phyloP scores from a whole-genome alignment of 2,113 vertebrate species.

The Microcebus murinus region DNA sequence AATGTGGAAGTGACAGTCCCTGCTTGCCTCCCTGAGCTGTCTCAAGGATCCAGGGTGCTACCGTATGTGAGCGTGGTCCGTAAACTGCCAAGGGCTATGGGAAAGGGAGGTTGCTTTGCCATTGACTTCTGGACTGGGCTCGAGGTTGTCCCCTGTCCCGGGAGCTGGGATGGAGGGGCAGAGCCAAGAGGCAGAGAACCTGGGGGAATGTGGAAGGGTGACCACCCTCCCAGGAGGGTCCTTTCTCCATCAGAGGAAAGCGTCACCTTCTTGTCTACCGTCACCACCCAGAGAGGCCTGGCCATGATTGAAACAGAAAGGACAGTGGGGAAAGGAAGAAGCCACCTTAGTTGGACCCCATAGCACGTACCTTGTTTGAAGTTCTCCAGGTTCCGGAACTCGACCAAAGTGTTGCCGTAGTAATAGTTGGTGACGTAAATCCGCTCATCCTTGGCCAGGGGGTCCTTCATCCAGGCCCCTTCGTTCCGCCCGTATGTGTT shows the following conservation, averaged over 20 bases:
- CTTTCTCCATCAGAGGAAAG: background rate
- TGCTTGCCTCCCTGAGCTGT: background rate
- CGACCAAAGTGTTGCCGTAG: constrained; percentile 95
- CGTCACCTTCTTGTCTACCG: background rate
- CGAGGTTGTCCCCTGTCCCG: background rate
- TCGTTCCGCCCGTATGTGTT: constrained; percentile 95
- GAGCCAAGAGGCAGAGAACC: background rate
- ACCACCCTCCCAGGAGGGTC: background rate
- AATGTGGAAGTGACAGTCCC: background rate
- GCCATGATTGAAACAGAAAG: background rate
- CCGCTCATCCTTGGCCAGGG: constrained; percentile 90
- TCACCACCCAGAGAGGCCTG: background rate
- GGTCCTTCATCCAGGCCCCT: constrained; percentile 99
- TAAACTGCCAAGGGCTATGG: background rate
- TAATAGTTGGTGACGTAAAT: constrained; percentile 97
- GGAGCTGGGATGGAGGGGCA: background rate
- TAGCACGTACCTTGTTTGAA: constrained; percentile 92
- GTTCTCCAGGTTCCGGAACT: constrained; percentile 95
- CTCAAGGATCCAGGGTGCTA: background rate
- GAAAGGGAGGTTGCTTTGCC: background rate
- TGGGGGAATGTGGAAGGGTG: background rate
- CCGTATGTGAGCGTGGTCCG: background rate
- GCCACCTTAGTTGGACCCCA: fast-evolving
- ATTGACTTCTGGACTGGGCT: background rate
- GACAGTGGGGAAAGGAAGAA: background rate